A percentile compares a stretch with the other conserved stretches of the same genome.
Evolutionary conservation across 2,797 vertebrate genomes (phyloP).

Genomic region (Falco biarmicus): DNA sequence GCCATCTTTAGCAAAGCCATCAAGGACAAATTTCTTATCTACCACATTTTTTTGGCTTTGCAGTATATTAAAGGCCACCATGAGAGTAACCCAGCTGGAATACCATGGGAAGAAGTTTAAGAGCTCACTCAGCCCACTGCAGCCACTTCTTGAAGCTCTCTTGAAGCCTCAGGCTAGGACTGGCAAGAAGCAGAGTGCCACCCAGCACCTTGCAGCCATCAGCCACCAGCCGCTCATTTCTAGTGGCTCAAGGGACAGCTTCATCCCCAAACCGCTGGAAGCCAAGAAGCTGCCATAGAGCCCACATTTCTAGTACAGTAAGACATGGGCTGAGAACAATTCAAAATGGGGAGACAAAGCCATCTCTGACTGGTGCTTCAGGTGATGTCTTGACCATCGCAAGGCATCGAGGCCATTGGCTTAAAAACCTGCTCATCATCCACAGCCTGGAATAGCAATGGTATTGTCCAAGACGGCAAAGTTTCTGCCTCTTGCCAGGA

Average conservation of each 20-base stretch:
- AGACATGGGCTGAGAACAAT: not conserved
- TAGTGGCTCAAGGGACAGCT: not conserved
- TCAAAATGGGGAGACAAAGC: not conserved
- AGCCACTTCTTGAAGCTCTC: not conserved
- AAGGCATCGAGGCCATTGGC: not conserved
- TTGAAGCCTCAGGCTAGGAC: not conserved
- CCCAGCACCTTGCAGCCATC: not conserved
- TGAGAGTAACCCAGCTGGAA: not conserved
- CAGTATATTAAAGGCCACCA: not conserved
- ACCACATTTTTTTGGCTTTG: not conserved
- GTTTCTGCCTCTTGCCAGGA: slow-evolving; percentile 8
- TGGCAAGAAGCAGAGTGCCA: not conserved
- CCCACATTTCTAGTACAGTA: not conserved
- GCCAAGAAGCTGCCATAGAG: not conserved
- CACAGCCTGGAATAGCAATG: slow-evolving; percentile 2
- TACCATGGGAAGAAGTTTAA: not conserved
- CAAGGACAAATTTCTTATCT: not conserved
- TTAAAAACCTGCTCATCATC: not conserved
- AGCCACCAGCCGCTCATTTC: fast-evolving
- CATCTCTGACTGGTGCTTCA: not conserved
- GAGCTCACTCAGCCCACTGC: not conserved
- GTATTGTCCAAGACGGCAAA: not conserved
- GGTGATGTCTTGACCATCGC: slow-evolving; percentile 16
- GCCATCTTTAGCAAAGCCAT: not conserved
- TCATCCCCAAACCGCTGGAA: not conserved